phyloP scores from a whole-genome alignment of 2,888 invertebrate genomes.

The Silvanus unidentatus region DNA sequence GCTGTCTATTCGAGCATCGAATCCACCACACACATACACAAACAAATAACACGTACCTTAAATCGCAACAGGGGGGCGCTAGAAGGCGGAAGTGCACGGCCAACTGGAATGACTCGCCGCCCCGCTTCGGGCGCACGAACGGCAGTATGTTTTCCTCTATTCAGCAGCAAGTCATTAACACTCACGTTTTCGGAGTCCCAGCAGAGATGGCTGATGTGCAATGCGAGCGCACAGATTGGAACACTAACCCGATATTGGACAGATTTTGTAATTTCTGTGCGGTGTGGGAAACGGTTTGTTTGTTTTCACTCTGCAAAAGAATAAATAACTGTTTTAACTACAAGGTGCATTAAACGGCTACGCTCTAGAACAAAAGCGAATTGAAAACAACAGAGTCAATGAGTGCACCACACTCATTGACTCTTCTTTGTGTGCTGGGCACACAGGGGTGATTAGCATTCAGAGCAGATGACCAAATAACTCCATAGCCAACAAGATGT shows the following conservation, averaged over 20 bases:
- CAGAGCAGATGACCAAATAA: conserved; percentile 27
- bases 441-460: conserved; percentile 21
- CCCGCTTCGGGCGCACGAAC: too few relatives aligned
- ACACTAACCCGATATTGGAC: conserved; percentile 15
- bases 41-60: conserved; percentile 22
- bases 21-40: not conserved
- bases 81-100: conserved; percentile 22
- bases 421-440: too few relatives aligned
- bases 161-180: conserved; percentile 10
- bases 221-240: conserved; percentile 19
- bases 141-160: not conserved
- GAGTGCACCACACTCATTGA: too few relatives aligned
- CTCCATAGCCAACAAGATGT: conserved; percentile 15
- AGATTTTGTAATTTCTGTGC: conserved; percentile 10
- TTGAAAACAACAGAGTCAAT: too few relatives aligned
- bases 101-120: not conserved
- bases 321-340: not conserved
- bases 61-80: conserved; percentile 22
- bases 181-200: conserved; percentile 13
- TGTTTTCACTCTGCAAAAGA: not conserved
- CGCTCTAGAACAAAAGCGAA: too few relatives aligned
- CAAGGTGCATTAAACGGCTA: too few relatives aligned
- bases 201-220: conserved; percentile 14
- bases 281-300: conserved; percentile 10
- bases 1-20: not conserved